Evolutionary conservation across 2,888 invertebrate species (phyloP), one percentile per base, ranked within the genome.

Genomic region (Megalurothrips usitatus): DNA sequence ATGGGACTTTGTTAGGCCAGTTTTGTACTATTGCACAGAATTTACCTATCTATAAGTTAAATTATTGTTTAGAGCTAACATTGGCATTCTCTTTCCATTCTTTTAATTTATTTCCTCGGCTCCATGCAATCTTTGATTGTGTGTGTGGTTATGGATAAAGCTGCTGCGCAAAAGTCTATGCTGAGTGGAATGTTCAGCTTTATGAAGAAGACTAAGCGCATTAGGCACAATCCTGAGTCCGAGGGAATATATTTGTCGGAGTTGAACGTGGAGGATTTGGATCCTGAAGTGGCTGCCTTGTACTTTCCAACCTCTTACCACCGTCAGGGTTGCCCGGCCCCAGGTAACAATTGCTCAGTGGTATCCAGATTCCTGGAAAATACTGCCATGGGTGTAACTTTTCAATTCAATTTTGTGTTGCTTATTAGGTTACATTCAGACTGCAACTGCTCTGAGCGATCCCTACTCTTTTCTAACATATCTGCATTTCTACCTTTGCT

Each of bases 191-290:
- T 98, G 94, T 94, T 97, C 87, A 94, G 95, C 84, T 97, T 97
- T 88, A 97, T 97, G 94, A 92, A 94, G 87, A 92, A 92, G 85
- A 92, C 91, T 68, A 90, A 91, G 86, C 90, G 90, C 84, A 88
- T 91, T 84, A 89, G 90, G 83, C 91, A 90, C 85, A 84, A 89
- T 85, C 90, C 90, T 47, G 91, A 90, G 85, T 89, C 92, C 19
- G 95, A 94, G 84, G 96, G 96, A 81, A 94, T 98, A 84, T 98
- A 98, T 88, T 90, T 98, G 82, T 96, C 97, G 81, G 97, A 98
- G 86, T 89, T 97, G 82, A 96, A 96, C 86, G 95, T 96, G 80
- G 95, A 96, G 81, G 93, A 93, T 85, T 92, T 97, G 88, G 96
- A 97, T 87, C 97, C 97, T n/a, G 96, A 97, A 87, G 92, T 95